A percentile compares a stretch with the other conserved stretches of the same genome.
Conservation (phyloP, 2,113 vertebrate genomes). For the Hemibagrus wyckioides region DNA sequence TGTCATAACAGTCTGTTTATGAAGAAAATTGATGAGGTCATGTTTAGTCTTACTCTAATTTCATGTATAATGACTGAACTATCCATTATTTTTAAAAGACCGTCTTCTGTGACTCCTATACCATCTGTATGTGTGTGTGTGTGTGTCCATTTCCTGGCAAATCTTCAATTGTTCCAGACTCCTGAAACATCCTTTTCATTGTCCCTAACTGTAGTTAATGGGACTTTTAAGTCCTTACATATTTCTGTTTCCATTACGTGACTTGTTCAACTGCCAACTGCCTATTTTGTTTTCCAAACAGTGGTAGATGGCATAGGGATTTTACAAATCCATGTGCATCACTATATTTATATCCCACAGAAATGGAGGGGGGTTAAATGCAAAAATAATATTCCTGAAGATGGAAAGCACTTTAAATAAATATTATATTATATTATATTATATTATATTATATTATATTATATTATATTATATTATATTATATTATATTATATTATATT, state of each 20-base stretch:
- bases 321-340: not conserved
- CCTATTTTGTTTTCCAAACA: not conserved
- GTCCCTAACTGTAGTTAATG: not conserved
- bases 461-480: too few species aligned
- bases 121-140: not conserved
- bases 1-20: not conserved
- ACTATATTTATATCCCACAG: not conserved
- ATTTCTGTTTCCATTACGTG: not conserved
- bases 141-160: not conserved
- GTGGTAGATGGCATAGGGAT: not conserved
- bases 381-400: not conserved
- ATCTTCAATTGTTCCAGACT: conserved; percentile 2
- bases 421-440: not conserved
- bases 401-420: not conserved
- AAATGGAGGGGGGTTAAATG: not conserved
- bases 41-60: not conserved
- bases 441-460: not conserved
- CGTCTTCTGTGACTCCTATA: not conserved
- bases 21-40: not conserved
- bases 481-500: not conserved
- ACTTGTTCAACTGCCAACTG: conserved; percentile 7
- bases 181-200: conserved; percentile 7
- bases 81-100: not conserved
- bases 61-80: not conserved
- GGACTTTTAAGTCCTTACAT: not conserved